A percentile compares a stretch with the other conserved stretches of the same genome.
These are phyloP conservation scores for Agonum fuliginosum DNA, from an alignment of 2,888 invertebrate genomes.

Conservation along the genomic window DNA sequence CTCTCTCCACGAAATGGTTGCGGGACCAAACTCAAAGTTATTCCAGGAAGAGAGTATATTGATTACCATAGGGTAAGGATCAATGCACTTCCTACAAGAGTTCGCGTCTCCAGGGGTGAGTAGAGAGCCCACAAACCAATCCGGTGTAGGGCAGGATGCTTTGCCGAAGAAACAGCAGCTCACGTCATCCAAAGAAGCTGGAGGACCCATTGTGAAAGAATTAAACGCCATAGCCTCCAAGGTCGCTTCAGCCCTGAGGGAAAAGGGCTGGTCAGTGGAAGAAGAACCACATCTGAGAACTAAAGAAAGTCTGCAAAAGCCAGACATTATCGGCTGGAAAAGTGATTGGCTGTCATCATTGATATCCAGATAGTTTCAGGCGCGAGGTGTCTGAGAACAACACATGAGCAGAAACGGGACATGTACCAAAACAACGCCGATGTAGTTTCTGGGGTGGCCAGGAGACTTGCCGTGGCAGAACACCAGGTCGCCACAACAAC, in stretches of 20 bases:
- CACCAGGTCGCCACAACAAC: neutral
- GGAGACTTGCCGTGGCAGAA: neutral
- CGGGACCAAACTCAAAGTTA: too few species aligned
- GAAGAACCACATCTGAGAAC: neutral
- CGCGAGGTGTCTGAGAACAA: neutral
- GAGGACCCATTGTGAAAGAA: neutral
- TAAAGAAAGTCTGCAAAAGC: neutral
- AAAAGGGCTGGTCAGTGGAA: neutral
- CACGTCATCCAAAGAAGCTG: neutral
- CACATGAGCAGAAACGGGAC: neutral
- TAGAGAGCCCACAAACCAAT: neutral
- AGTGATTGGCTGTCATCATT: neutral
- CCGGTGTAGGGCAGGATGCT: neutral
- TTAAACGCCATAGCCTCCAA: neutral
- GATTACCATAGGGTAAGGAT: too few species aligned
- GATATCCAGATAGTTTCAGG: neutral
- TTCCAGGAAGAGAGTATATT: too few species aligned
- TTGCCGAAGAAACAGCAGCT: neutral
- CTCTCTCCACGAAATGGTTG: too few species aligned
- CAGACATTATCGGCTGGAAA: neutral
- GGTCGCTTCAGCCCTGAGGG: too few species aligned
- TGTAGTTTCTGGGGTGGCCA: neutral
- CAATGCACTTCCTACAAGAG: neutral
- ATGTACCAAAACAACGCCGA: neutral
- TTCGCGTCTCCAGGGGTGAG: neutral